Percentiles rank a stretch among this genome's conserved stretches.
Conservation (phyloP, 2,888 invertebrate genomes). For the Brachynemurus nebulosus region DNA sequence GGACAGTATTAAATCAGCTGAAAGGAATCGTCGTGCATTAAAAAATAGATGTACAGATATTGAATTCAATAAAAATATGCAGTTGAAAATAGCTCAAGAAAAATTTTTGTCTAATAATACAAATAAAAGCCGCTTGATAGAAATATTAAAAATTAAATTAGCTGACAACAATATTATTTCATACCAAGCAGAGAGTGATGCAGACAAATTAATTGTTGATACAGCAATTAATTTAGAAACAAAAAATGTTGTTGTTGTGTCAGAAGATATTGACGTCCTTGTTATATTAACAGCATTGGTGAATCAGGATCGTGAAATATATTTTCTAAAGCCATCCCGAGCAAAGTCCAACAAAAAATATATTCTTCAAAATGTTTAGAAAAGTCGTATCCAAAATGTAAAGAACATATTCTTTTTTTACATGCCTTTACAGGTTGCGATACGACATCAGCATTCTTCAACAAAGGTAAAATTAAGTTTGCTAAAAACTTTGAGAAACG, state of each 20-base stretch:
- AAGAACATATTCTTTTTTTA: conserved; percentile 15
- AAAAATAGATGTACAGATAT: conserved; percentile 10
- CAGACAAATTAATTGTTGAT: conserved; percentile 13
- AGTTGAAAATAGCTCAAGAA: conserved; percentile 12
- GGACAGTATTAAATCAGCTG: conserved; percentile 10
- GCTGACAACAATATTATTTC: conserved; percentile 12
- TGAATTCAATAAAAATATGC: conserved; percentile 13
- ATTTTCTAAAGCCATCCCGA: conserved; percentile 12
- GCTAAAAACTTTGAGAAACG: neutral
- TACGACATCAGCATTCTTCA: conserved; percentile 14
- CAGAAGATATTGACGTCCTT: conserved; percentile 16
- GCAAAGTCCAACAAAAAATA: conserved; percentile 11
- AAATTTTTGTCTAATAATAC: conserved; percentile 14
- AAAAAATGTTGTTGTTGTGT: conserved; percentile 13
- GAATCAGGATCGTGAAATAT: conserved; percentile 10
- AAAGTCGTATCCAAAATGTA: conserved; percentile 10
- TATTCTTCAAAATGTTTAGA: conserved; percentile 12
- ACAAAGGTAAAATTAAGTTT: neutral
- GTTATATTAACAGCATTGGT: conserved; percentile 20
- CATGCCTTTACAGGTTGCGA: conserved; percentile 15
- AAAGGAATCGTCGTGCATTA: conserved; percentile 7
- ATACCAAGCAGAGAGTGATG: conserved; percentile 12
- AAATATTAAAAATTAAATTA: conserved; percentile 13
- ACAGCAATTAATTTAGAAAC: conserved; percentile 13
- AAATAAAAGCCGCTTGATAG: conserved; percentile 13